Base-by-base conservation (phyloP, 2,797 vertebrate genomes). In the Halcyon smyrnensis region DNA sequence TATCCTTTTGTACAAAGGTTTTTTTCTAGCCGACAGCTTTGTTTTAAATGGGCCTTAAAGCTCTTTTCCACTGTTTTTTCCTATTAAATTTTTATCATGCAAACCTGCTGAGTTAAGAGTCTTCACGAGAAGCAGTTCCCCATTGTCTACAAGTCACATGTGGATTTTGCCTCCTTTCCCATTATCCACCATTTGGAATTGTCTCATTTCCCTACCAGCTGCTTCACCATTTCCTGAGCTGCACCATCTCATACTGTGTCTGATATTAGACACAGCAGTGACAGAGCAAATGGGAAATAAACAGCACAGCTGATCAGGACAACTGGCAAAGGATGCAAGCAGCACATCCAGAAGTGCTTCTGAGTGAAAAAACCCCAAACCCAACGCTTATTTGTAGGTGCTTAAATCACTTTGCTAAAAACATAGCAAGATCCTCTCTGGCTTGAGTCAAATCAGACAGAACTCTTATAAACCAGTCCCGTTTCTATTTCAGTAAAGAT, bases 191-290 rank as follows among this genome's bases (percentile, higher is more conserved):
- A 64, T 92, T 89, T 34, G 23, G 41, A 50, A 80, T 77, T 54
- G 81, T 48, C 95, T 96, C 77, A 94, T 95, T 69, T 84, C 87
- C 92, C 95, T 95, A 56, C 90, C 93, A 95, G 93, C 69, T 95
- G 54, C 75, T 68, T 93, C 76, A 77, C 78, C 50, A 59, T 75
- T 89, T 97, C 96, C 62, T 50, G 89, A 96, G 74, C 76, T 79
- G 75, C 41, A 93, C 17, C 60, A 56, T 64, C 86, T 96, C 57
- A 43, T 70, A 92, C 69, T 57, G 69, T 37, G 81, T 13, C 81
- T 3, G 46, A 74, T 94, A 92, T 92, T 53, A 88, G 90, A 82
- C 88, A 65, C 75, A 88, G 75, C 75, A 88, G 82, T 45, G 80
- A 89, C 48, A 81, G 36, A 91, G 82, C 59, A 87, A 94, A 89